These are phyloP conservation scores for Malurus elegans DNA, from an alignment of 2,113 vertebrate genomes.

Conservation along the genomic window DNA sequence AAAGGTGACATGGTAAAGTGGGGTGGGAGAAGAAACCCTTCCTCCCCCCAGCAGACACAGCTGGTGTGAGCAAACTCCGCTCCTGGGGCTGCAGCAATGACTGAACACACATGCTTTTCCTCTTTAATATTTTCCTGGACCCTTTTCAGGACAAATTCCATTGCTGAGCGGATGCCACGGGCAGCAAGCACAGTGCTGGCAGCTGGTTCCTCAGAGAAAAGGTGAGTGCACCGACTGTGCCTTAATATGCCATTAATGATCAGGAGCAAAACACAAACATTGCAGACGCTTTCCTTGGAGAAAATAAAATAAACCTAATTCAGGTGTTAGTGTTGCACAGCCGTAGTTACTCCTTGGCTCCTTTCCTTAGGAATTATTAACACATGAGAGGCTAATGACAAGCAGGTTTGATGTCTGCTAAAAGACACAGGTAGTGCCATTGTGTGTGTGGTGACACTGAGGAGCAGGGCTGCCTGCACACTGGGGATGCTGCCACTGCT, in stretches of 20 bases:
- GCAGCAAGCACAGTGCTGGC: background rate
- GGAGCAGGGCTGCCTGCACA: background rate
- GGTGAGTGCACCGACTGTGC: background rate
- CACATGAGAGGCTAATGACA: accelerated
- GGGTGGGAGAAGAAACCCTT: background rate
- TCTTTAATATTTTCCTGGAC: background rate
- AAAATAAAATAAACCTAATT: slow-evolving; percentile 13
- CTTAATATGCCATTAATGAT: background rate
- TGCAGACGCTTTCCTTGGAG: background rate
- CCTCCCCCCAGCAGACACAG: background rate
- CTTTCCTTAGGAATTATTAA: background rate
- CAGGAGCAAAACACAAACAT: background rate
- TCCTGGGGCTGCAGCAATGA: background rate
- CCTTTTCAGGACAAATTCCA: background rate
- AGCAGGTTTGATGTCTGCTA: background rate
- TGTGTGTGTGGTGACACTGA: accelerated
- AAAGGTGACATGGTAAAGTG: accelerated
- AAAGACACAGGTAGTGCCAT: background rate
- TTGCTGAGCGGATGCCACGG: background rate
- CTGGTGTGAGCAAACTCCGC: accelerated
- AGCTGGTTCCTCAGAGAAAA: background rate
- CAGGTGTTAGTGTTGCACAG: background rate
- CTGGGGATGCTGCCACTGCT: background rate
- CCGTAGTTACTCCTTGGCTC: background rate
- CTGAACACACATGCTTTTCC: background rate